A percentile compares a stretch with the other conserved stretches of the same genome.
Evolutionary conservation across 1,140 invertebrate genomes (phyloP).

Genomic region (Orchestia grillus): DNA sequence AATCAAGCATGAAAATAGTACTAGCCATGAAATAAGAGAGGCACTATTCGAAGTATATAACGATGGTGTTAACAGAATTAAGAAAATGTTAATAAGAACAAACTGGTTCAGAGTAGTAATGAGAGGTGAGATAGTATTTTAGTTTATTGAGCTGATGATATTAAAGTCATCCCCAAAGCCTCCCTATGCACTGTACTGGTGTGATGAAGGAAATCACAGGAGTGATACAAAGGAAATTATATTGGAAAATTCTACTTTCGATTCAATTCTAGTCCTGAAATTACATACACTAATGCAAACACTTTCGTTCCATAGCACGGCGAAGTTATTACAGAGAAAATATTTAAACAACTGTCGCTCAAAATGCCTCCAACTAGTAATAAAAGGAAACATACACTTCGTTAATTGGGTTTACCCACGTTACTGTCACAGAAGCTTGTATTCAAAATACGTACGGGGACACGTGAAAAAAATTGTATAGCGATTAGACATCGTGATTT

Average conservation of each 20-base stretch:
- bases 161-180: no score
- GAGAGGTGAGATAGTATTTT: no score
- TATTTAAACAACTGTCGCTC: background rate
- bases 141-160: no score
- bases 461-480: background rate
- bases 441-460: background rate
- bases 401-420: background rate
- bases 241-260: no score
- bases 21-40: background rate
- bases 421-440: background rate
- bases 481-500: background rate
- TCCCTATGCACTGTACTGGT: no score
- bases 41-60: background rate
- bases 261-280: no score
- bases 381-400: background rate
- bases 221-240: no score
- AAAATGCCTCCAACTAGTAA: background rate
- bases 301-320: no score
- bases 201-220: no score
- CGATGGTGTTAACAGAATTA: background rate
- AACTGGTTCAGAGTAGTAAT: no score
- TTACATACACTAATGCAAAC: no score
- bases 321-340: background rate
- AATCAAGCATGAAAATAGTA: background rate
- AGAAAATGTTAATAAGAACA: no score